phyloP scores from a whole-genome alignment of 2,113 vertebrate genomes.

The Steatornis caripensis region DNA sequence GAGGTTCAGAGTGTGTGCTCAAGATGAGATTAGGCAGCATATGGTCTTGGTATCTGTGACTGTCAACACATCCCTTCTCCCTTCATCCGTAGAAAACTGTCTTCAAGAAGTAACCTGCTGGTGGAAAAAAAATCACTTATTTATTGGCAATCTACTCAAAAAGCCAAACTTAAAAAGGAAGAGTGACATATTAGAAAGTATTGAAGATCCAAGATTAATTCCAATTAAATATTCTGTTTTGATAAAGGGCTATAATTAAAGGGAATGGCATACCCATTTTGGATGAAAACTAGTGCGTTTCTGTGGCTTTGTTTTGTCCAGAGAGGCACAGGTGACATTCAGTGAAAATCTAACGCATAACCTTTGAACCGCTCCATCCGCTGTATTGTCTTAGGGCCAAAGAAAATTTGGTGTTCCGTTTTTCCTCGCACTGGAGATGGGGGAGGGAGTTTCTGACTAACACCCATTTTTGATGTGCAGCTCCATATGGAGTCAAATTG shows the following conservation, averaged over 20 bases:
- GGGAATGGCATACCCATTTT: background rate
- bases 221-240: background rate
- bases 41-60: slow-evolving; percentile 56
- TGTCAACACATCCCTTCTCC: slow-evolving; percentile 62
- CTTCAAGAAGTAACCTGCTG: slow-evolving; percentile 39
- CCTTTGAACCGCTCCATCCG: background rate
- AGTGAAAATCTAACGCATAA: background rate
- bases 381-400: background rate
- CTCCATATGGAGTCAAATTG: slow-evolving; percentile 38
- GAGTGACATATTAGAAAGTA: slow-evolving; percentile 18
- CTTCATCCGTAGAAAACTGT: slow-evolving; percentile 33
- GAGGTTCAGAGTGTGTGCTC: slow-evolving; percentile 34
- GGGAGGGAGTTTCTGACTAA: slow-evolving; percentile 22
- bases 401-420: background rate
- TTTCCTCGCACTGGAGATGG: background rate
- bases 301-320: background rate
- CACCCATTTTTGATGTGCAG: slow-evolving; percentile 33
- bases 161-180: slow-evolving; percentile 18
- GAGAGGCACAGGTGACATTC: background rate
- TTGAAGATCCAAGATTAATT: background rate
- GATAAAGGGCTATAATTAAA: background rate
- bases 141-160: slow-evolving; percentile 37
- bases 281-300: background rate
- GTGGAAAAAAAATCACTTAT: slow-evolving; percentile 22
- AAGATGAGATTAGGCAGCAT: slow-evolving; percentile 56